phyloP scores from a whole-genome alignment of 2,113 vertebrate genomes.

The Corythoichthys haematopterus region DNA sequence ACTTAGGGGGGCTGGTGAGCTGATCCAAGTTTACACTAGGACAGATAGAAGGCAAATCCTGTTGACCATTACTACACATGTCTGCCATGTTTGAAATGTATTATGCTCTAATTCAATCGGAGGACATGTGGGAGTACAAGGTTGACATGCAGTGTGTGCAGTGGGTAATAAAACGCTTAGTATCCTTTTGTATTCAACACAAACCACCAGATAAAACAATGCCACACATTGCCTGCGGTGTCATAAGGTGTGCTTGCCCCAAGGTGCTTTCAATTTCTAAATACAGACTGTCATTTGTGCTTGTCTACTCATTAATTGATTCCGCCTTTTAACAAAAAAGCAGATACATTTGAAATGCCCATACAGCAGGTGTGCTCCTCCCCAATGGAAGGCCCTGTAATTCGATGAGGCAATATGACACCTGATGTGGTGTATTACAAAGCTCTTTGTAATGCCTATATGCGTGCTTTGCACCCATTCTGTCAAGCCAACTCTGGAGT shows the following conservation, averaged over 20 bases:
- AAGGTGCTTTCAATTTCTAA: slow-evolving; percentile 49
- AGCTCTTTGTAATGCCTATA: slow-evolving; percentile 28
- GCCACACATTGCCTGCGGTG: slow-evolving; percentile 25
- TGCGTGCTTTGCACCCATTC: slow-evolving; percentile 56
- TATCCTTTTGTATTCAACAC: slow-evolving; percentile 32
- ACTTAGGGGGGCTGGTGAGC: not conserved
- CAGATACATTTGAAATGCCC: slow-evolving; percentile 22
- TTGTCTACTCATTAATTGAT: slow-evolving; percentile 48
- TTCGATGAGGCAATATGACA: slow-evolving; percentile 27
- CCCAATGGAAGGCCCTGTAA: slow-evolving; percentile 43
- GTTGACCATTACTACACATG: not conserved
- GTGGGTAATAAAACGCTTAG: slow-evolving; percentile 48
- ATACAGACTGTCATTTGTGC: slow-evolving; percentile 42
- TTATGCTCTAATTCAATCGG: not conserved
- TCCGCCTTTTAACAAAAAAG: slow-evolving; percentile 25
- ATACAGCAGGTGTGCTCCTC: slow-evolving; percentile 41
- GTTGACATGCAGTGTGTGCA: slow-evolving; percentile 34
- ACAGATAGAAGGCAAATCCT: not conserved
- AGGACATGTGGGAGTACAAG: slow-evolving; percentile 6
- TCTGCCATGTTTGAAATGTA: not conserved
- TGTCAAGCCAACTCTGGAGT: slow-evolving; percentile 57
- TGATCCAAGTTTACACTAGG: not conserved
- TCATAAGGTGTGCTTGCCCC: slow-evolving; percentile 40
- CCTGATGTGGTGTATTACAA: slow-evolving; percentile 50
- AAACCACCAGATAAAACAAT: slow-evolving; percentile 38